Conservation (phyloP, 2,888 invertebrate genomes). For the Oxyscelio sp. region DNA sequence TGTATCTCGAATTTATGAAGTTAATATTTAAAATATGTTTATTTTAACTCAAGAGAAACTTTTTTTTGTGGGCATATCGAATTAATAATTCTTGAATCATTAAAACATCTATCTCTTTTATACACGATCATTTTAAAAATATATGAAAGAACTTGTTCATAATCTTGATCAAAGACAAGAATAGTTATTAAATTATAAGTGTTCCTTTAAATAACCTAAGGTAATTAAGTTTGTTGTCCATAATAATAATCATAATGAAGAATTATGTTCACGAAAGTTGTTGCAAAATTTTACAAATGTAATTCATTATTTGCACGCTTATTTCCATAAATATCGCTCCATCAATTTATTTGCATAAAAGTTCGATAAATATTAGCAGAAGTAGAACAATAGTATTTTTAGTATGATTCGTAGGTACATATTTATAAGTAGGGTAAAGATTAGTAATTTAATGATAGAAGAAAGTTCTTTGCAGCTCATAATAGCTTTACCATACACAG, state of each 20-base stretch:
- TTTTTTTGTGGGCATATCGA: no score
- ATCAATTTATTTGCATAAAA: conserved; percentile 59
- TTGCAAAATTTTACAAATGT: conserved; percentile 37
- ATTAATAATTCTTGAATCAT: no score
- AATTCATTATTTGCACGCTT: conserved; percentile 41
- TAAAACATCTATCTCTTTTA: no score
- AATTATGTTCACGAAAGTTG: background rate
- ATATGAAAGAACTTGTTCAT: no score
- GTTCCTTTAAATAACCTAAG: no score
- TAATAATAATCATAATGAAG: conserved; percentile 19
- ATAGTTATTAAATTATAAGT: no score
- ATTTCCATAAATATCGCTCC: conserved; percentile 34
- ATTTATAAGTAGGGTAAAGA: conserved; percentile 52
- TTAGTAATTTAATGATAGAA: conserved; percentile 36
- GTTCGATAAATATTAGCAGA: conserved; percentile 55
- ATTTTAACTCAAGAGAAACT: no score
- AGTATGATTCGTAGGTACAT: conserved; percentile 55
- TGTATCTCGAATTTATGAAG: no score
- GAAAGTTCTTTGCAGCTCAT: conserved; percentile 30
- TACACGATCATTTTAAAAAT: no score
- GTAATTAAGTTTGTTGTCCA: no score
- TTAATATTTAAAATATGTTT: no score
- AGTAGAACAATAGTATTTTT: conserved; percentile 64
- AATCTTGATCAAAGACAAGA: no score
- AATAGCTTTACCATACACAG: conserved; percentile 17